Percentiles rank a stretch among this genome's conserved stretches.
Conservation (phyloP, 2,113 vertebrate species). For the Oncorhynchus masou region DNA sequence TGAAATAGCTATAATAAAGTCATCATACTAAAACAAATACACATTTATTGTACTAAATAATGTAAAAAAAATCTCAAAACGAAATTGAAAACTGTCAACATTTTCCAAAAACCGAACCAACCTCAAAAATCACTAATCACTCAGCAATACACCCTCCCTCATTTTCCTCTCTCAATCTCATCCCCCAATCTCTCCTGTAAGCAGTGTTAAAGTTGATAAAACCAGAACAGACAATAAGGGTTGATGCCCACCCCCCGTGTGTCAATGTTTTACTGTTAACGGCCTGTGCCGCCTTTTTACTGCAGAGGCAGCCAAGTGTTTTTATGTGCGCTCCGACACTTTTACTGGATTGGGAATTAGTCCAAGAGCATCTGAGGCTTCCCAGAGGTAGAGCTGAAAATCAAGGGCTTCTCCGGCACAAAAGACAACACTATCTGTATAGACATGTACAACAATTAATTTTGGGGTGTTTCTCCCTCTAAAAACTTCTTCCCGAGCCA, state of each 20-base stretch:
- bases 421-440: too few species aligned
- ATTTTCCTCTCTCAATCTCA: neutral
- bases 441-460: too few species aligned
- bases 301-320: neutral
- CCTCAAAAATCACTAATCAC: too few species aligned
- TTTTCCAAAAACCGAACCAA: too few species aligned
- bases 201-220: neutral
- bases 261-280: slow-evolving; percentile 14
- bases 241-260: neutral
- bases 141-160: neutral
- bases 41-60: too few species aligned
- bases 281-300: neutral
- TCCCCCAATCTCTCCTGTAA: neutral
- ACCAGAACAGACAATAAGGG: neutral
- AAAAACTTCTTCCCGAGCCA: too few species aligned
- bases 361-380: slow-evolving; percentile 15
- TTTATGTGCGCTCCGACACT: slow-evolving; percentile 34
- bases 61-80: too few species aligned
- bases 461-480: too few species aligned
- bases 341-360: slow-evolving; percentile 32
- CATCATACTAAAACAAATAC: too few species aligned
- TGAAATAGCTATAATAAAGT: too few species aligned
- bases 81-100: too few species aligned
- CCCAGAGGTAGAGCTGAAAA: slow-evolving; percentile 17
- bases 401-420: neutral